Evolutionary conservation across 2,797 vertebrate genomes (phyloP), one percentile per base, ranked within the genome.

Genomic region (Champsocephalus gunnari): DNA sequence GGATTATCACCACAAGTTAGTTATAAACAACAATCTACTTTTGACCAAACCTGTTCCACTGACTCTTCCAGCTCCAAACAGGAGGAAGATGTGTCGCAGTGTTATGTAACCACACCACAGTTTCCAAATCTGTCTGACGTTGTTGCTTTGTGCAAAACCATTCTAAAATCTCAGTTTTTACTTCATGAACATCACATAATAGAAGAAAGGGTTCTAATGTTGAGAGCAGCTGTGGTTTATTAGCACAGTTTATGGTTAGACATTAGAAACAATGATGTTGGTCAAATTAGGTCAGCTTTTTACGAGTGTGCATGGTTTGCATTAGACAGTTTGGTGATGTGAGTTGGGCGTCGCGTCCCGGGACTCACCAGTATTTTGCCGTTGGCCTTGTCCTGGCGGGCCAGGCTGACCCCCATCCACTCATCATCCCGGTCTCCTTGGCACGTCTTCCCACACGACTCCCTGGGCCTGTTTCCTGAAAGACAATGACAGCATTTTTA

Each of bases 351-450:
- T 12, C 9, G 16, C 32, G 63, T 79, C 57, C n/a, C 21, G 38
- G 47, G 77, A 90, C 97, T 94, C 94, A 99, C 98, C 96, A 99
- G 88, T 80, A 99, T 94, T 45, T 92, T 95, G 88, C 98, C 98
- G 12, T 95, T 90, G 54, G 94, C 90, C 83, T 83, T 94, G 41
- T 97, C 93, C 94, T 99, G 98, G 43, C 98, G 95, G 44, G 98
- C 96, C 89, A 99, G 89, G 87, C 96, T 99, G 84, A 99, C 98
- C 0, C 98, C 98, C 98, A 99, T 99, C 98, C 98, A 99, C 92
- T 99, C 98, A 2, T 99, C 92, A 21, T 97, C 95, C 73, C 97
- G 92, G 92, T 99, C 96, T 70, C 96, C 98, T 85, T 94, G 95
- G 88, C 98, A 99, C 1, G 98, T 99, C 95, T 99, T 99, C 71